Evolutionary conservation across 1,140 invertebrate species (phyloP).

Genomic region (Colletes gigas): DNA sequence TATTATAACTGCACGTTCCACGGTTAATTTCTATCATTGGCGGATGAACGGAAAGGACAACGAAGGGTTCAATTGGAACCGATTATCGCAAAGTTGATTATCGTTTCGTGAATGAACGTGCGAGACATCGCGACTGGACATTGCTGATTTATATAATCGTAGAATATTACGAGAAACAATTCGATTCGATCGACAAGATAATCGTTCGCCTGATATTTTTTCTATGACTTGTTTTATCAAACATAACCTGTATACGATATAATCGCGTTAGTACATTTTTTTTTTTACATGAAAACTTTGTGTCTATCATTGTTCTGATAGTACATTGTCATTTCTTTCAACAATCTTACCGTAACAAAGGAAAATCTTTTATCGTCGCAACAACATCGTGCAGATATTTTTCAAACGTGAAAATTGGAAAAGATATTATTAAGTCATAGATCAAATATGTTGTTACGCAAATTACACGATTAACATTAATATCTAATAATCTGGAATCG

Average conservation of each 20-base stretch:
- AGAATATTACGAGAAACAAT: background rate
- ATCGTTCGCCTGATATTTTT: background rate
- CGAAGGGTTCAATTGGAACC: background rate
- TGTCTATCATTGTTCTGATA: too few relatives aligned
- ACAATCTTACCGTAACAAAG: too few relatives aligned
- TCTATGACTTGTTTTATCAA: background rate
- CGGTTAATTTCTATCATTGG: background rate
- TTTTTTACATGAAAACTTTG: too few relatives aligned
- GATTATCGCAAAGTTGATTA: background rate
- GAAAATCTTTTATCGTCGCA: too few relatives aligned
- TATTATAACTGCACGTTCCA: background rate
- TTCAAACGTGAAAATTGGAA: too few relatives aligned
- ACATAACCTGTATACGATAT: background rate
- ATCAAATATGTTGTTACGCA: too few relatives aligned
- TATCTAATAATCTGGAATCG: too few relatives aligned
- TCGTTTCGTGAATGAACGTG: background rate
- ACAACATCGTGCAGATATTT: too few relatives aligned
- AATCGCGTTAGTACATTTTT: too few relatives aligned
- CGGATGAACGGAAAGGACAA: background rate
- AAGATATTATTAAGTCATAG: too few relatives aligned
- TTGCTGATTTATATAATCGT: slow-evolving; percentile 18
- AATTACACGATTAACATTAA: too few relatives aligned
- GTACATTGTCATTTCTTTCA: too few relatives aligned
- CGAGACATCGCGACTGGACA: background rate
- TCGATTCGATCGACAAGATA: background rate